phyloP scores from a whole-genome alignment of 1,140 invertebrate species.

The Drosophila tropicalis region DNA sequence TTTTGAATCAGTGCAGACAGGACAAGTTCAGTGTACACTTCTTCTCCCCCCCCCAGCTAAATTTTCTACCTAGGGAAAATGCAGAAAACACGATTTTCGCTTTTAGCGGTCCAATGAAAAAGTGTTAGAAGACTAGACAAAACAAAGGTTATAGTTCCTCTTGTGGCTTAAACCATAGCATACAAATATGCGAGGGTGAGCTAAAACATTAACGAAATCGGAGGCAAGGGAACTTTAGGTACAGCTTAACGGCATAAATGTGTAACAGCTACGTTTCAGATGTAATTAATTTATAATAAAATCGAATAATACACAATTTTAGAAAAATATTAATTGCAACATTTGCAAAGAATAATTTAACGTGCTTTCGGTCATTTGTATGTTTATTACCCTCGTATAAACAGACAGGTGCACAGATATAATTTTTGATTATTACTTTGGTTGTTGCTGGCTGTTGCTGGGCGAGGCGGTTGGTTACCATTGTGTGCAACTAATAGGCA shows the following conservation, averaged over 20 bases:
- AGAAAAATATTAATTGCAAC: too few relatives aligned
- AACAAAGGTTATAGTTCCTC: not conserved
- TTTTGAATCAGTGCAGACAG: conserved; percentile 63
- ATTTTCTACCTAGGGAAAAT: conserved; percentile 22
- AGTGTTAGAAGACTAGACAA: conserved; percentile 4
- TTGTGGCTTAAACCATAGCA: not conserved
- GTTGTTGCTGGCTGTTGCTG: not conserved
- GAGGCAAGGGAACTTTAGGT: not conserved
- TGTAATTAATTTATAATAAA: too few relatives aligned
- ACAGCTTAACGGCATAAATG: too few relatives aligned
- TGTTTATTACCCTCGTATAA: not conserved
- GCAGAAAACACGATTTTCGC: conserved; percentile 64
- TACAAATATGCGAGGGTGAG: not conserved
- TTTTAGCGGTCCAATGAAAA: conserved; percentile 54
- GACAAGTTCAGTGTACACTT: conserved; percentile 6
- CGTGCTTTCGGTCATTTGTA: not conserved
- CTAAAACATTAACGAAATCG: conserved; percentile 45
- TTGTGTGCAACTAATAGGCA: conserved; percentile 61
- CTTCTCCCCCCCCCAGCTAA: not conserved
- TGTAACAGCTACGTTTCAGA: too few relatives aligned
- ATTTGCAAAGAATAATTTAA: not conserved
- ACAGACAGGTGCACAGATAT: not conserved
- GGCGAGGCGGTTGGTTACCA: conserved; percentile 18
- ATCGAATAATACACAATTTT: too few relatives aligned
- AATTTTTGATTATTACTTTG: conserved; percentile 5